Conservation (phyloP, 2,113 vertebrate genomes). For the Lophius piscatorius region DNA sequence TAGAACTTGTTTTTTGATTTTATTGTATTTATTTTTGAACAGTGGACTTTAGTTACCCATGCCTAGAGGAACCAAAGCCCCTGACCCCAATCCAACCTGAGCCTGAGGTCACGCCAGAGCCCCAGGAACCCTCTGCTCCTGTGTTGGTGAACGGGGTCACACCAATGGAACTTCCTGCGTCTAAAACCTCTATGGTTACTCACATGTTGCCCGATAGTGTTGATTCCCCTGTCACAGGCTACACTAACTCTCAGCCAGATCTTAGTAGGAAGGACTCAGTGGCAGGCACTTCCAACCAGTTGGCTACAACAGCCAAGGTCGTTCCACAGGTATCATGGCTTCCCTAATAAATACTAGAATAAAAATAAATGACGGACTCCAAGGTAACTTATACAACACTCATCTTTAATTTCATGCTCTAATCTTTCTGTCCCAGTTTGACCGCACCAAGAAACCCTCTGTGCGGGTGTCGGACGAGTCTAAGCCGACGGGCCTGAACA, state of each 20-base stretch:
- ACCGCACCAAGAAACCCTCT: slow-evolving; percentile 91
- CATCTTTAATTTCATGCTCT: slow-evolving; percentile 1
- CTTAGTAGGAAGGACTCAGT: slow-evolving; percentile 34
- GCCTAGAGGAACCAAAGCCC: slow-evolving; percentile 91
- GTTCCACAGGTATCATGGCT: slow-evolving; percentile 86
- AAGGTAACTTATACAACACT: background rate
- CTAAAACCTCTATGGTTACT: slow-evolving; percentile 60
- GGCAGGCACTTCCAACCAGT: slow-evolving; percentile 53
- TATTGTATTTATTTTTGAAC: slow-evolving; percentile 32
- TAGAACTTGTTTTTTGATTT: no score
- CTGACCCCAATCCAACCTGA: slow-evolving; percentile 59
- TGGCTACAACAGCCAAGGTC: slow-evolving; percentile 71
- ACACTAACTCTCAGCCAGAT: slow-evolving; percentile 61
- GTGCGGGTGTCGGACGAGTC: slow-evolving; percentile 71
- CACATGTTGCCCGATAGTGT: slow-evolving; percentile 60
- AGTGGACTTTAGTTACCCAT: slow-evolving; percentile 97
- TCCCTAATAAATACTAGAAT: background rate
- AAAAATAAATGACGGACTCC: background rate
- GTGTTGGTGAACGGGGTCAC: slow-evolving; percentile 68
- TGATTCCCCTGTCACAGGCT: slow-evolving; percentile 30
- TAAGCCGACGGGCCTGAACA: slow-evolving; percentile 74
- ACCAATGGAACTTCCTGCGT: slow-evolving; percentile 43
- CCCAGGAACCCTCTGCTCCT: slow-evolving; percentile 60
- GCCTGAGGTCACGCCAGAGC: slow-evolving; percentile 51
- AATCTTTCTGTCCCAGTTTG: slow-evolving; percentile 80